Evolutionary conservation across 2,797 vertebrate genomes (phyloP).

Genomic region (Merluccius polli): DNA sequence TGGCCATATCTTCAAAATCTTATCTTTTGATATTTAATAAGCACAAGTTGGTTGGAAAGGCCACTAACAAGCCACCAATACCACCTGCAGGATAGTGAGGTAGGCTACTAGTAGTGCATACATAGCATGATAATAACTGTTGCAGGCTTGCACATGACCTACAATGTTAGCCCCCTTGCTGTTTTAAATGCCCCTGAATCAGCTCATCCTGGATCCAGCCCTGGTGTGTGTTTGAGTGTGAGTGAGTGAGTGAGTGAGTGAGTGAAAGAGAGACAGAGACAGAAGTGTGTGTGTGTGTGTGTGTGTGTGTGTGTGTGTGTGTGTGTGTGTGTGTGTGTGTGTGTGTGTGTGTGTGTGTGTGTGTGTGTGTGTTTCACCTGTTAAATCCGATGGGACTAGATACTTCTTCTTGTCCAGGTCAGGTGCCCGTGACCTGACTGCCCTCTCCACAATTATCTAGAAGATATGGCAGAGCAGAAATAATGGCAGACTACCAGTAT

Average conservation of each 20-base stretch:
- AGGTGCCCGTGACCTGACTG: slow-evolving; percentile 72
- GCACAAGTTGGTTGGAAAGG: neutral
- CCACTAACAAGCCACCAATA: neutral
- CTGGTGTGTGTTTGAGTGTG: no score
- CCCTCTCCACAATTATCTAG: slow-evolving; percentile 78
- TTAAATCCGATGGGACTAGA: slow-evolving; percentile 78
- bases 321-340: neutral
- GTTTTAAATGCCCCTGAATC: no score
- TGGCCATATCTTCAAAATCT: neutral
- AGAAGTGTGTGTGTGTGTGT: no score
- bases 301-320: neutral
- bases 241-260: no score
- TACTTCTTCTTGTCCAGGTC: slow-evolving; percentile 83
- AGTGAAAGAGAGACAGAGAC: no score
- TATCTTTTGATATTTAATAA: neutral
- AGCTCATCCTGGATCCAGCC: no score
- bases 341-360: slow-evolving; percentile 5
- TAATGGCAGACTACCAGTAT: neutral
- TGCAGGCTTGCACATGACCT: neutral
- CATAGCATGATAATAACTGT: neutral
- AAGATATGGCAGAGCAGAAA: slow-evolving; percentile 5
- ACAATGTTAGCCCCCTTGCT: neutral
- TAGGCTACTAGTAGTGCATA: no score
- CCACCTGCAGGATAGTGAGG: no score
- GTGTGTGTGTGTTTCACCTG: slow-evolving; percentile 60